Evolutionary conservation across 2,888 invertebrate genomes (phyloP), one percentile per base, ranked within the genome.

Genomic region (Xylophagus ater): DNA sequence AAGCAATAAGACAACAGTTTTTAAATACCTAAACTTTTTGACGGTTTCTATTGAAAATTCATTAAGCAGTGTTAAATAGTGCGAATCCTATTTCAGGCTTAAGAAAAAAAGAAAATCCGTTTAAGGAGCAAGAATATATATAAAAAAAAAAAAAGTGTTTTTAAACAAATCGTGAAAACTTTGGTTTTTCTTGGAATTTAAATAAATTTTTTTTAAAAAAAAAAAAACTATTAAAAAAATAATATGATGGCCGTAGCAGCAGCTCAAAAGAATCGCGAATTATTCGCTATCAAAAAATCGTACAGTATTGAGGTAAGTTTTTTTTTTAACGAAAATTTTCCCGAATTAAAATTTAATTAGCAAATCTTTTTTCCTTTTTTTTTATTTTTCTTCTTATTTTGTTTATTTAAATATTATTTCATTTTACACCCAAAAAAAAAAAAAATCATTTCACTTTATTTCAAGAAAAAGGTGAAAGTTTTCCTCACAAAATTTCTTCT

Each of bases 261-360:
- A 65, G 87, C 87, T 50, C 87, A 88, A 72, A 88, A 88, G 72
- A 90, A 87, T 71, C 81, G 90, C 66, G 89, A 90, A 70, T 84
- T 89, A 82, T 90, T 90, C 76, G 89, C 90, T 66, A 90, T 90
- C 73, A 90, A 90, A 73, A 92, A 92, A 67, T 89, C 89, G 51
- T 92, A 92, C 78, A 90, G 89, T 73, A 88, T 92, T 67, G 92
- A 92, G 86, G 92, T 90, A 72, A 81, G 84, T 70, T 29, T 10
- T 34, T 29, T 20, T 15, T 12, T 29, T 24, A 21, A 10, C 31
- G 13, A 21, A 8, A n/a, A 21, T 18, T 34, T 15, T n/a, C n/a
- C n/a, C n/a, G n/a, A n/a, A n/a, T n/a, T n/a, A n/a, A n/a, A n/a
- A n/a, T n/a, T n/a, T n/a, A n/a, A n/a, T n/a, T n/a, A n/a, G n/a